phyloP scores from a whole-genome alignment of 1,140 invertebrate species.

The Saccostrea echinata region DNA sequence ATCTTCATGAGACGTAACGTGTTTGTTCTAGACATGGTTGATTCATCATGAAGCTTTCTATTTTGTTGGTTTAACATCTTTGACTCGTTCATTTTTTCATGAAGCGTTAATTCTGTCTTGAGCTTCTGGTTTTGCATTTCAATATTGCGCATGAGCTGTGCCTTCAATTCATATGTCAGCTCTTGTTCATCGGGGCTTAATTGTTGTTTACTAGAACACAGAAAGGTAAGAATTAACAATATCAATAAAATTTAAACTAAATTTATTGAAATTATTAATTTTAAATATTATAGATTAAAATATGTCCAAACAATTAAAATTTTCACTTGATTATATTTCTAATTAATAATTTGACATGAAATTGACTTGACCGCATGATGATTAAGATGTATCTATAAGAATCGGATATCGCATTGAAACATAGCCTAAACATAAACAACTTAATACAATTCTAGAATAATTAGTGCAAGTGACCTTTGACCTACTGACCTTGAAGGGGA shows the following conservation, averaged over 20 bases:
- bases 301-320: background rate
- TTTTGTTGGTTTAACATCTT: conserved; percentile 63
- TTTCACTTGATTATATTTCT: too few species aligned
- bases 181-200: conserved; percentile 70
- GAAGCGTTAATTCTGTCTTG: conserved; percentile 69
- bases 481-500: background rate
- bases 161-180: conserved; percentile 70
- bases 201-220: conserved; percentile 47
- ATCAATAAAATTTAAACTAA: too few species aligned
- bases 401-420: too few species aligned
- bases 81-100: conserved; percentile 70
- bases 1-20: conserved; percentile 66
- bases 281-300: too few species aligned
- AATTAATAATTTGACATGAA: too few species aligned
- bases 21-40: conserved; percentile 64
- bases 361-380: too few species aligned
- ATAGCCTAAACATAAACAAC: too few species aligned
- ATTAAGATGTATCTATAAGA: too few species aligned
- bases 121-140: conserved; percentile 70
- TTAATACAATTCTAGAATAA: too few species aligned
- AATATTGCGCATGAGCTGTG: conserved; percentile 69
- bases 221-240: background rate
- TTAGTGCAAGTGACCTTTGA: background rate
- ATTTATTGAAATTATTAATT: too few species aligned
- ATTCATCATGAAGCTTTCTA: conserved; percentile 62